Percentiles rank a stretch among this genome's conserved stretches.
phyloP scores from a whole-genome alignment of 1,140 invertebrate genomes.

The Aphis craccivora region DNA sequence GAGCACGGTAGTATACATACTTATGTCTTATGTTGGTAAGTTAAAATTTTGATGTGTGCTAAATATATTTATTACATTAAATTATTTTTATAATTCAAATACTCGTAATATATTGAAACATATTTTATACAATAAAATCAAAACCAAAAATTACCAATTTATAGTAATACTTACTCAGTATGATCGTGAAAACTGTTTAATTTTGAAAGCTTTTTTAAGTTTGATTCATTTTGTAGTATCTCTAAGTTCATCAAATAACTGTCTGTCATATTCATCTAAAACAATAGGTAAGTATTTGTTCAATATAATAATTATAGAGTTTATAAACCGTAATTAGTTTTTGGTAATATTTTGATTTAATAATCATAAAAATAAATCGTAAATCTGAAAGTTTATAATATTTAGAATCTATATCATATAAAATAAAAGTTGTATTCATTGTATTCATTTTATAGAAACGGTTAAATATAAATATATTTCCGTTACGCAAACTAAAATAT shows the following conservation, averaged over 20 bases:
- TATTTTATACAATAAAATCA: background rate
- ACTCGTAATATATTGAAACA: too few species aligned
- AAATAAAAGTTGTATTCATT: background rate
- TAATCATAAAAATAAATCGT: background rate
- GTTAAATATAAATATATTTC: background rate
- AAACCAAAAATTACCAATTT: background rate
- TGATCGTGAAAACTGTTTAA: conserved; percentile 64
- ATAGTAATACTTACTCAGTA: conserved; percentile 65
- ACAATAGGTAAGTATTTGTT: background rate
- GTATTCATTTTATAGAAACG: background rate
- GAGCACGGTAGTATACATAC: background rate
- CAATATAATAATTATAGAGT: background rate
- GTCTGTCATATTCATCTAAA: conserved; percentile 40
- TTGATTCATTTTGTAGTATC: conserved; percentile 38
- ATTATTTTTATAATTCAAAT: background rate
- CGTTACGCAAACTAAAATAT: background rate
- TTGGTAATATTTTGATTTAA: background rate
- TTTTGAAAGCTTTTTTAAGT: conserved; percentile 37
- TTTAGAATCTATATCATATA: background rate
- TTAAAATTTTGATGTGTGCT: too few species aligned
- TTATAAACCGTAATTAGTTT: background rate
- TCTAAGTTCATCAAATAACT: conserved; percentile 51
- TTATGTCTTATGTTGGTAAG: too few species aligned
- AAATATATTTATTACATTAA: background rate
- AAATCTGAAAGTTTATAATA: background rate